Evolutionary conservation across 2,888 invertebrate species (phyloP).

Genomic region (Apantesis nais): DNA sequence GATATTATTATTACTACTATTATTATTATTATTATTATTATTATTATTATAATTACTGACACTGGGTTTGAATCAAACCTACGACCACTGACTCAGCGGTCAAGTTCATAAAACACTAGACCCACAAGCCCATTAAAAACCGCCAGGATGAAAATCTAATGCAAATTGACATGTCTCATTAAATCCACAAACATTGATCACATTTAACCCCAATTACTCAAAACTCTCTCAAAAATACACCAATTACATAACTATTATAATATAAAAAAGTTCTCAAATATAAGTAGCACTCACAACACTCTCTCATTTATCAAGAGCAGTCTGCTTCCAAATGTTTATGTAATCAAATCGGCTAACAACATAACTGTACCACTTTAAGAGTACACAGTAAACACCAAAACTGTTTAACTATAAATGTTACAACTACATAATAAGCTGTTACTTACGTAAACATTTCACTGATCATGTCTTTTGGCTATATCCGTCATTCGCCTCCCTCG

Average conservation of each 20-base stretch:
- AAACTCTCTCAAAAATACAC: conserved; percentile 1
- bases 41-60: no score
- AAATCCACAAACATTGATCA: background rate
- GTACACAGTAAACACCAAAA: conserved; percentile 10
- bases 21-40: no score
- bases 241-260: conserved; percentile 1
- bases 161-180: background rate
- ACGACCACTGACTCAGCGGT: background rate
- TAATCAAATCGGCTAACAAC: conserved; percentile 16
- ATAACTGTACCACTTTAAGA: conserved; percentile 19
- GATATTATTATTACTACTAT: no score
- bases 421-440: conserved; percentile 55
- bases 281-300: background rate
- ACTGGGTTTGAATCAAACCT: background rate
- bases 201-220: background rate
- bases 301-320: background rate
- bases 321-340: background rate
- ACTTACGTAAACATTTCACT: conserved; percentile 81
- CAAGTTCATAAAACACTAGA: background rate
- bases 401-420: conserved; percentile 28
- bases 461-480: conserved; percentile 64
- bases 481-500: conserved; percentile 67
- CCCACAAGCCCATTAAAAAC: background rate
- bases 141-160: background rate
- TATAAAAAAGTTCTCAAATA: background rate